A percentile compares a stretch with the other conserved stretches of the same genome.
phyloP scores from a whole-genome alignment of 2,888 invertebrate genomes.

The Blomia tropicalis region DNA sequence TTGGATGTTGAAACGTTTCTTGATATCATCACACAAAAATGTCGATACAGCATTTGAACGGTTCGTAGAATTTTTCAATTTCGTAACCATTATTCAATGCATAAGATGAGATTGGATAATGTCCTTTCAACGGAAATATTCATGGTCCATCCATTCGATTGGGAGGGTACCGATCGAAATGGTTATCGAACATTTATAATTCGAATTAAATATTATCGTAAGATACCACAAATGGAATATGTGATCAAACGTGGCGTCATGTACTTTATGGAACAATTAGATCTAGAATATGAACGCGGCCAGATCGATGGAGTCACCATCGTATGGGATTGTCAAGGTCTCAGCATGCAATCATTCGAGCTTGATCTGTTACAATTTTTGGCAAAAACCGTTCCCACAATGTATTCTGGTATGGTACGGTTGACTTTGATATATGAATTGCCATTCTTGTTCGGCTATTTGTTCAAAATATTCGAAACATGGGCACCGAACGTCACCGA shows the following conservation, averaged over 20 bases:
- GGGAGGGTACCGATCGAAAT: neutral
- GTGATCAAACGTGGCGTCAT: conserved; percentile 10
- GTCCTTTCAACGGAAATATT: neutral
- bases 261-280: neutral
- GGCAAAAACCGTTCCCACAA: neutral
- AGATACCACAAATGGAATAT: neutral
- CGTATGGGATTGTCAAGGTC: conserved; percentile 18
- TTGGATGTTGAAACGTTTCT: conserved; percentile 14
- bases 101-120: neutral
- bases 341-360: conserved; percentile 11
- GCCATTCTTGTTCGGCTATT: conserved; percentile 8
- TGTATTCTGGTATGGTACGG: conserved; percentile 5
- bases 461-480: conserved; percentile 17
- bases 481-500: conserved; percentile 16
- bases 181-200: neutral
- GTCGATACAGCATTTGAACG: neutral
- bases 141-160: neutral
- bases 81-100: neutral
- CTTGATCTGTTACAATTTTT: conserved; percentile 19
- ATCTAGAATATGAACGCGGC: conserved; percentile 1
- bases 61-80: neutral
- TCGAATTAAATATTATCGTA: neutral
- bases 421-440: conserved; percentile 10
- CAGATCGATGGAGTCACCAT: conserved; percentile 9
- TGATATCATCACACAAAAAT: neutral